Evolutionary conservation across 2,797 vertebrate species (phyloP).

Genomic region (Amblyopsis hoosieri): DNA sequence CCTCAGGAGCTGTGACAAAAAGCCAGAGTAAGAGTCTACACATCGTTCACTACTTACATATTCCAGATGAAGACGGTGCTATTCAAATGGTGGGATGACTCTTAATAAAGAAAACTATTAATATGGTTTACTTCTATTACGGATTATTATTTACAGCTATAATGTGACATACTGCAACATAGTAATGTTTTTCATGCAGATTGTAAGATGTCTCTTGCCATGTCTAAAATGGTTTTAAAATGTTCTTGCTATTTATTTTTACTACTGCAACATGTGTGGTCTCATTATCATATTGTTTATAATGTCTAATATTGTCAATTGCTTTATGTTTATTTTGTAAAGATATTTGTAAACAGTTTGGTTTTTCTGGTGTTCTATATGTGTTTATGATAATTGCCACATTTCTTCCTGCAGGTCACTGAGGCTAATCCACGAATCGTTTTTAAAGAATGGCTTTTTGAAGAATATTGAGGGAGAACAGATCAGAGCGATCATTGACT

Average conservation of each 20-base stretch:
- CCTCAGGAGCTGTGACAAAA: conserved; percentile 73
- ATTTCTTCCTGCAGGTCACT: conserved; percentile 61
- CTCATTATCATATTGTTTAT: too few species aligned
- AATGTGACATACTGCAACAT: background rate
- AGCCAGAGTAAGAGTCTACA: conserved; percentile 67
- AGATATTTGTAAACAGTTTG: background rate
- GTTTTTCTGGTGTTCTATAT: background rate
- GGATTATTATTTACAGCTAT: background rate
- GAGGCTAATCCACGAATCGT: conserved; percentile 67
- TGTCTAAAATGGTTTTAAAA: too few species aligned
- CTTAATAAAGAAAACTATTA: conserved; percentile 9
- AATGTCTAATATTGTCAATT: too few species aligned
- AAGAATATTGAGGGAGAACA: conserved; percentile 74
- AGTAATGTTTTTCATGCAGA: background rate
- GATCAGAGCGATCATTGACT: conserved; percentile 68
- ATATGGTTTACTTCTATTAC: background rate
- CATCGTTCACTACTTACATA: conserved; percentile 21
- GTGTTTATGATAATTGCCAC: background rate
- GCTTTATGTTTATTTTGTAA: too few species aligned
- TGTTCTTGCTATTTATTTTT: too few species aligned
- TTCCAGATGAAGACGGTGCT: conserved; percentile 20
- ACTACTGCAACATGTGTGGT: too few species aligned
- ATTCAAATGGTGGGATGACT: conserved; percentile 5
- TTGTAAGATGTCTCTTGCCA: too few species aligned
- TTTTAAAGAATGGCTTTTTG: conserved; percentile 76